Base-by-base conservation (phyloP, 2,113 vertebrate genomes). In the Sylvietta virens region DNA sequence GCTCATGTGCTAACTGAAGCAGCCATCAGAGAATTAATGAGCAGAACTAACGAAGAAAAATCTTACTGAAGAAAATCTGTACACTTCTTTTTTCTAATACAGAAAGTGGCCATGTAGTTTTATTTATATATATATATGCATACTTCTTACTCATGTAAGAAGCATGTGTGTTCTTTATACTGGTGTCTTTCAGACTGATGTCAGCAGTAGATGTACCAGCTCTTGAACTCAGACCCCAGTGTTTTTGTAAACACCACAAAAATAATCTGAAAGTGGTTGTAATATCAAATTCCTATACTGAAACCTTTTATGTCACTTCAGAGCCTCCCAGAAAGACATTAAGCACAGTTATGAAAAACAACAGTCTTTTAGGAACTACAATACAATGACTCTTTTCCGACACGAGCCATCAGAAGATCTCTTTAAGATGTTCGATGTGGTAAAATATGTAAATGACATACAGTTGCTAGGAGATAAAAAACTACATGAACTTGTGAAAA, bases 401-500 rank as follows among this genome's bases (percentile, higher is more conserved):
- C 71, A 82, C 81, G 77, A 90, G 78, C 48, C 94, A 47, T 87
- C 86, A 92, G 91, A 95, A n/a, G 92, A 94, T 78, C 77, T 50
- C 65, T 80, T 87, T 51, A 88, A 66, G 64, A 77, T 69, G 64
- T 86, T 96, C 9, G 1, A 42, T 57, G 44, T 90, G 37, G 71
- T 35, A 91, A 84, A 94, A 70, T 97, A 96, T 93, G 96, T 87
- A 90, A 97, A 96, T 88, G 62, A 33, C 44, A 92, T 86, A 85
- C 58, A 92, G 82, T 92, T 95, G 80, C 83, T 90, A 95, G 56
- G 86, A 95, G 79, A 96, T 90, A 73, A 96, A 96, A 82, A 78
- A 62, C n/a, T 56, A 96, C 57, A 16, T 6, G 83, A 92, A 83
- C 64, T 96, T 86, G 67, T 91, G 27, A 80, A 97, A 97, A 96